Evolutionary conservation across 1,140 invertebrate genomes (phyloP).

Genomic region (Magallana gigas): DNA sequence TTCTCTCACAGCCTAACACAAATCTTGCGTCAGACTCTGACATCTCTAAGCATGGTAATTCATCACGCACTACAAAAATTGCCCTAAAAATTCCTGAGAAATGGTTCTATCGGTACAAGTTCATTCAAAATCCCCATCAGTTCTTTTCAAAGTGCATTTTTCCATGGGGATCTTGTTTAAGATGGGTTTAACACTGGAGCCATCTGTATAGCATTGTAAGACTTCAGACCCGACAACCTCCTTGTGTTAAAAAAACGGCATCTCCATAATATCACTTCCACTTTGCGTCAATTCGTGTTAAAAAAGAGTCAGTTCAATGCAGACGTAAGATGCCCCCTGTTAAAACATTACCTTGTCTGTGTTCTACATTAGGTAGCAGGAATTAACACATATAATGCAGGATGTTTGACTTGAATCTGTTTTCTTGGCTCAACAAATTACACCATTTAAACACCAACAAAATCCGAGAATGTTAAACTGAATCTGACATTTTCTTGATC

Average conservation of each 20-base stretch:
- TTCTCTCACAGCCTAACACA: not conserved
- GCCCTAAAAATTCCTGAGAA: not conserved
- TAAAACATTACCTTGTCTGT: slow-evolving; percentile 3
- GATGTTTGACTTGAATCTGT: not conserved
- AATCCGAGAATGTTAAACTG: not conserved
- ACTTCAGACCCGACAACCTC: not conserved
- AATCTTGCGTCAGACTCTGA: not conserved
- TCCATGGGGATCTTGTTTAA: not conserved
- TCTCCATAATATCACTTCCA: not conserved
- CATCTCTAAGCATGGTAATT: not conserved
- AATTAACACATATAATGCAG: slow-evolving; percentile 6
- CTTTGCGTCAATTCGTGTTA: not conserved
- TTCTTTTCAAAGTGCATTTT: not conserved
- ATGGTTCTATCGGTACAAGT: not conserved
- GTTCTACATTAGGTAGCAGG: not conserved
- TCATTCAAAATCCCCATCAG: slow-evolving; percentile 20
- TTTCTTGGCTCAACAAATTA: slow-evolving; percentile 1
- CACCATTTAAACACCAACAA: not conserved
- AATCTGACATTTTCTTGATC: no score
- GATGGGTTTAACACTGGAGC: not conserved
- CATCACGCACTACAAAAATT: not conserved
- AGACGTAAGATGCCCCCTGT: not conserved
- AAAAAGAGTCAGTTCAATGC: not conserved
- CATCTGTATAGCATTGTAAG: not conserved
- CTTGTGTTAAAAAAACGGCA: not conserved